Base-by-base conservation (phyloP, 2,888 invertebrate species). In the Dascillus cervinus region DNA sequence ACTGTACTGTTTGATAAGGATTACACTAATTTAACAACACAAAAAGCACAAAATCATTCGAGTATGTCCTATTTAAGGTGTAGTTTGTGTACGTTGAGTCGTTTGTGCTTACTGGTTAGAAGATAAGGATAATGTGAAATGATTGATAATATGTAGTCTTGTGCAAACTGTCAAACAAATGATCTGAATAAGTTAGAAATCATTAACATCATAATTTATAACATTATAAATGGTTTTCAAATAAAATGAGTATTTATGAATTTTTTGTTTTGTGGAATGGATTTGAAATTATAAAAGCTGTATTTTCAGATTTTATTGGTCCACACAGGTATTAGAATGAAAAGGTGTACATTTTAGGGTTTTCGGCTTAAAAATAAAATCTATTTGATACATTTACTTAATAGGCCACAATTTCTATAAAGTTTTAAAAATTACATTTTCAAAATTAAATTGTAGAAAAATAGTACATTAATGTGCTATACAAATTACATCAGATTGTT, bases 211-310 rank as follows among this genome's bases (percentile, higher is more conserved):
- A 41, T 45, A 43, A 44, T 44, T 44, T 44, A 44, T 40, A 41
- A 38, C 30, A 37, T 41, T 43, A 44, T 47, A 40, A 43, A 46
- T 46, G 46, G 47, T 46, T 47, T 47, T 46, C 36, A 39, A 47
- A 47, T 44, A 43, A 47, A 46, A 42, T 28, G n/a, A n/a, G 37
- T 33, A 38, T 37, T 41, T 37, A 37, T 32, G 29, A 34, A 37
- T 15, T 23, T 25, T n/a, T n/a, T n/a, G n/a, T n/a, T n/a, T n/a
- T n/a, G n/a, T n/a, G n/a, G n/a, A n/a, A n/a, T n/a, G n/a, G n/a
- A n/a, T n/a, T n/a, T n/a, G n/a, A n/a, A n/a, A n/a, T n/a, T n/a
- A n/a, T n/a, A n/a, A n/a, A n/a, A n/a, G n/a, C n/a, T n/a, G n/a
- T n/a, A n/a, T n/a, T n/a, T n/a, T n/a, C n/a, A n/a, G n/a, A n/a